Base-by-base conservation (phyloP, 2,113 vertebrate genomes). In the Notiomystis cincta region DNA sequence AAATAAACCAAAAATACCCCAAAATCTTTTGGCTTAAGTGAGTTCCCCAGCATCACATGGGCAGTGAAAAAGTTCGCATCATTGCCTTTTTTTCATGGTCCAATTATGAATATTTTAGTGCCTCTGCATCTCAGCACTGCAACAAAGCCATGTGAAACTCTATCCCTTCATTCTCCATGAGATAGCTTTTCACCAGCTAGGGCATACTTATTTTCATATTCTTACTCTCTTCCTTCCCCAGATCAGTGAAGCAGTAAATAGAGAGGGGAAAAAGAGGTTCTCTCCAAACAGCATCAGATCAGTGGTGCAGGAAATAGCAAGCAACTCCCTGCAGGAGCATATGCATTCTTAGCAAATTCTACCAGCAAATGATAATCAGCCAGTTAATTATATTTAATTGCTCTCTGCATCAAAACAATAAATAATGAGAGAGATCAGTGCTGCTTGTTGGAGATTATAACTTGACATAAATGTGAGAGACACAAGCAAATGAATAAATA, bases 231-330 rank as follows among this genome's bases (percentile, higher is more conserved):
- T 97, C 91, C 95, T 97, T 96, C 95, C 90, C 94, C 71, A 62
- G 98, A 97, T 95, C 98, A 98, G 73, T 97, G 98, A 97, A 98
- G 98, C 98, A 98, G 97, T 94, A 98, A 98, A 98, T 98, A 98
- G 97, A 95, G 90, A 97, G 80, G 28, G 47, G 37, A 37, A 96
- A 94, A 95, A 96, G 93, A 86, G 84, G 66, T 76, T 95, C 91
- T 97, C 90, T 98, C 81, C 96, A 97, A 98, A 96, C 93, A 96
- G 96, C 96, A 88, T 91, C 85, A 89, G 96, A 92, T 95, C 98
- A 97, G 72, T 95, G 96, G 95, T 97, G 97, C 98, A 98, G 72
- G 97, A 98, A 98, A 98, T 98, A 97, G 95, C 97, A 97, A 97
- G 96, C 95, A 97, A 97, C 97, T 98, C 97, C 97, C 98, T 44